Evolutionary conservation across 2,113 vertebrate genomes (phyloP), one percentile per base, ranked within the genome.

Genomic region (Martes martes): DNA sequence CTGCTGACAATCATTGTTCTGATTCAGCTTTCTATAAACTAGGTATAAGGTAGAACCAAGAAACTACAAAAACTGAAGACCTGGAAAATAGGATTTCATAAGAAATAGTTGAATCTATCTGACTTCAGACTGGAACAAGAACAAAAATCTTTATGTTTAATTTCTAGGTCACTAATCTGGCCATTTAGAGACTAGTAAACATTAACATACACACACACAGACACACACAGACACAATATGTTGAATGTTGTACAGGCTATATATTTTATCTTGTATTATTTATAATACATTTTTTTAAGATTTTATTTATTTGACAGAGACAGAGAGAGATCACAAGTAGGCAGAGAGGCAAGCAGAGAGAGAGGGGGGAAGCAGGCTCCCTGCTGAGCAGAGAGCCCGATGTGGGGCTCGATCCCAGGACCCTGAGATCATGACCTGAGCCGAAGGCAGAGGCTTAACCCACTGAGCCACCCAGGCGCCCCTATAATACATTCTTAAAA

Each of bases 11-110:
- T 88, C 81, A 63, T 84, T 82, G 65, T 45, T 85, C 84, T 91
- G 88, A 88, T 65, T 92, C 63, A 91, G n/a, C 16, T 80, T 89
- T 82, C 71, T 42, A 92, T 89, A 86, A 94, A 94, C 80, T 85
- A 39, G 33, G 15, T 42, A 7, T 36, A 82, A 71, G 3, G 91
- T 85, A 96, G n/a, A 61, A 63, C 8, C 31, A 76, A 89, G 36
- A 97, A 87, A 85, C 63, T 52, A 47, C 7, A 39, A 93, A 94
- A 91, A 15, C 42, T 47, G 7, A 7, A 88, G 69, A 83, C 26
- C 23, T 59, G 28, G 33, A 45, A 28, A 81, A 97, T 59, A 83
- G 1, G n/a, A 78, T 39, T 93, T 94, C 50, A 28, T 59, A 83
- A 89, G 1, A 87, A 89, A 87, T 31, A 92, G 26, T 9, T 63